Percentiles rank a stretch among this genome's conserved stretches.
phyloP scores from a whole-genome alignment of 2,888 invertebrate species.

The Chirona hameri region DNA sequence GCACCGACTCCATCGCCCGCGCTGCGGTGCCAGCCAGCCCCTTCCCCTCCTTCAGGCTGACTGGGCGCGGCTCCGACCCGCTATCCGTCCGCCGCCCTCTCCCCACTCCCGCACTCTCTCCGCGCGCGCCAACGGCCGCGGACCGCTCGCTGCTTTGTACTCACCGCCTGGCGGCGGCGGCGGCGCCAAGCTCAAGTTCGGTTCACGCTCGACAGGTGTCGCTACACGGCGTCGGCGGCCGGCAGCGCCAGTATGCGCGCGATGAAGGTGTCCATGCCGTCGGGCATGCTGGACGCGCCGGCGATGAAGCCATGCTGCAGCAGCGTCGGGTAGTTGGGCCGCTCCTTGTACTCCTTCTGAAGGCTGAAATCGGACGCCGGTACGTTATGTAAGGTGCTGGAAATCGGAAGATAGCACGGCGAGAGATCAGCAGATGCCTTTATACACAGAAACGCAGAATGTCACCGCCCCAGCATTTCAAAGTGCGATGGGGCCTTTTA shows the following conservation, averaged over 20 bases:
- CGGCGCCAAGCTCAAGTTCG: slow-evolving; percentile 90
- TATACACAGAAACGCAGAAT: no score
- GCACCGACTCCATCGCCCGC: no score
- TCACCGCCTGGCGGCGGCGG: no score
- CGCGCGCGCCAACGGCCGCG: not conserved
- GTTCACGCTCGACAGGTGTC: slow-evolving; percentile 83
- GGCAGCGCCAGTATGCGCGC: slow-evolving; percentile 98
- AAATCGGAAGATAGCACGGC: not conserved
- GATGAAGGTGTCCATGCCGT: slow-evolving; percentile 94
- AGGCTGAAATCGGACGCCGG: slow-evolving; percentile 50
- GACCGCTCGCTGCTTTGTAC: slow-evolving; percentile 45
- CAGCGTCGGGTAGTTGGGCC: slow-evolving; percentile 85
- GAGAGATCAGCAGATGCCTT: not conserved
- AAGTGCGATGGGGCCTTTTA: no score
- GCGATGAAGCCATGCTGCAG: slow-evolving; percentile 69
- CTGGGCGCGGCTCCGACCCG: no score
- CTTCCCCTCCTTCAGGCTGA: no score
- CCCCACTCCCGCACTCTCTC: not conserved
- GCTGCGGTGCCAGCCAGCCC: no score
- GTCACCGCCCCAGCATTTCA: no score
- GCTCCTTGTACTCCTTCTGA: slow-evolving; percentile 74
- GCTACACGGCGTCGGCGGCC: slow-evolving; percentile 86
- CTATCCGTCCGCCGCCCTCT: no score
- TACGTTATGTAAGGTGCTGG: not conserved
- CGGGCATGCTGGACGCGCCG: slow-evolving; percentile 82